Base-by-base conservation (phyloP, 2,888 invertebrate species). In the Bedellia somnulentella region DNA sequence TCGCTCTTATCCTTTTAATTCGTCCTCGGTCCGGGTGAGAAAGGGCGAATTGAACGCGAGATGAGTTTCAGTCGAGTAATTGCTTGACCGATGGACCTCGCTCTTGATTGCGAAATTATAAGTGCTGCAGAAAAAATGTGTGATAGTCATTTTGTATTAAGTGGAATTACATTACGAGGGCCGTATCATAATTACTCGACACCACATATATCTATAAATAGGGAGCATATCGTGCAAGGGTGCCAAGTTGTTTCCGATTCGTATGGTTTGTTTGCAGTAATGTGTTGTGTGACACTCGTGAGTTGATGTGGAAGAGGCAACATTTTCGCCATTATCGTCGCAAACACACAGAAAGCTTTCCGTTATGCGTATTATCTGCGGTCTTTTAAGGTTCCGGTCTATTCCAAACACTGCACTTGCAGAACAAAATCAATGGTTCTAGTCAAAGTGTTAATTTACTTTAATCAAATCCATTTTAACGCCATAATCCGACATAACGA, bases 1-100 rank as follows among this genome's bases (percentile, higher is more conserved):
- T 52, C 57, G 15, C 55, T 58, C 63, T 64, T 66, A 67, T 64
- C 62, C 64, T 60, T 68, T 64, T 67, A 66, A 67, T 67, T 64
- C 67, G 58, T 66, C 66, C 60, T 59, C 56, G 39, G 48, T 47
- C 54, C 57, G 60, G 62, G 61, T 57, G 53, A 55, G 49, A 41
- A 42, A 10, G 17, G 10, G 27, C 18, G n/a, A n/a, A n/a, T n/a
- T n/a, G n/a, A n/a, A 46, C 39, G 43, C 41, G 45, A 47, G 54
- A 50, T 53, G 57, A 57, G 56, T 46, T 46, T 50, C 46, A 50
- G 49, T 46, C 43, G 49, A 53, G 30, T 66, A 70, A 71, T 70
- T 66, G 61, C 64, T 52, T 60, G 51, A 49, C 45, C 54, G 51
- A 53, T 48, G 52, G 5, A 11, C 52, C 42, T 43, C 46, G 38